Evolutionary conservation across 2,888 invertebrate species (phyloP).

Genomic region (Tillus elongatus): DNA sequence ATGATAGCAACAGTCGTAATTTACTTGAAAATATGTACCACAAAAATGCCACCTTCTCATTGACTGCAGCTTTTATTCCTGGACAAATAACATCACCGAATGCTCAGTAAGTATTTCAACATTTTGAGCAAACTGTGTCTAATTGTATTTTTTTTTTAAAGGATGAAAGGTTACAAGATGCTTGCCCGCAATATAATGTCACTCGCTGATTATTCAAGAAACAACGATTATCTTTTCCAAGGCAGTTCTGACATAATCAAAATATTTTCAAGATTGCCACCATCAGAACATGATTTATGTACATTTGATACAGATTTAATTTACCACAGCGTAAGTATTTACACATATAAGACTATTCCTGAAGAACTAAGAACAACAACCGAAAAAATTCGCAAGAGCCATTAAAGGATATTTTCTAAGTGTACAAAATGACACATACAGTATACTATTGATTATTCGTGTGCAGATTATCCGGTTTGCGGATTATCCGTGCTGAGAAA

Average conservation of each 20-base stretch:
- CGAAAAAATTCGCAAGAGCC: too few species aligned
- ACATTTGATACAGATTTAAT: conserved; percentile 59
- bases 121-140: too few species aligned
- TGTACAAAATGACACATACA: too few species aligned
- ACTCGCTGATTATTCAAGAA: conserved; percentile 35
- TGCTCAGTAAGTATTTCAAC: conserved; percentile 29
- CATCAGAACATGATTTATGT: conserved; percentile 54
- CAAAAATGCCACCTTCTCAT: conserved; percentile 52
- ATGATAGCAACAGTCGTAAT: conserved; percentile 52
- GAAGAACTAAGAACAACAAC: too few species aligned
- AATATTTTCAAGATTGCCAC: conserved; percentile 47
- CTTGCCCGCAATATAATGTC: conserved; percentile 44
- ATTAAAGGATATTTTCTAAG: too few species aligned
- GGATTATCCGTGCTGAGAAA: too few species aligned
- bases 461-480: too few species aligned
- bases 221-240: conserved; percentile 26
- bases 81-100: conserved; percentile 31
- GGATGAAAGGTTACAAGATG: conserved; percentile 36
- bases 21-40: conserved; percentile 53
- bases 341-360: too few species aligned
- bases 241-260: conserved; percentile 40
- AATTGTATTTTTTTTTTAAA: too few species aligned
- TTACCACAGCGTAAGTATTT: conserved; percentile 48
- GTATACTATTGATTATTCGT: too few species aligned
- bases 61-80: conserved; percentile 40